Evolutionary conservation across 2,888 invertebrate genomes (phyloP), one percentile per base, ranked within the genome.

Genomic region (Parelbella ahira): DNA sequence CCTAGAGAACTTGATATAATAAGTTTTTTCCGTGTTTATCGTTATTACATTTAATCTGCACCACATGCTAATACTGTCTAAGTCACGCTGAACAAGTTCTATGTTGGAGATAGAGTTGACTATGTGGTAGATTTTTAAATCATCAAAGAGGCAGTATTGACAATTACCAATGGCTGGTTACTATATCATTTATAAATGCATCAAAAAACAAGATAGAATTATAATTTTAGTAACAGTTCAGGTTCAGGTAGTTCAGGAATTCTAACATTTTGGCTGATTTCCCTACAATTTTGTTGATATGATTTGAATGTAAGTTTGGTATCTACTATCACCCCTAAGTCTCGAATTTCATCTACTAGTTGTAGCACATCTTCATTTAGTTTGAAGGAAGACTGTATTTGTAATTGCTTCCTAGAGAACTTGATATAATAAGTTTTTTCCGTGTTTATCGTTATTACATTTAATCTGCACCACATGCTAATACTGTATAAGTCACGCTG

Each of bases 121-220:
- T 4, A 24, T 12, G 20, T 21, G 42, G 19, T 37, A 53, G 3
- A 48, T 12, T 28, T 50, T 50, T 8, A 53, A 15, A 24, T 53
- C 51, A 20, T 54, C 51, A 27, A 49, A 51, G 2, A 51, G 25
- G 0, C 15, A 45, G 20, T n/a, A 38, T 4, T 36, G 24, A 21
- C 47, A 41, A 6, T 46, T n/a, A 12, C 13, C 11, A 4, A 48
- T 41, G 0, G 13, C 1, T 4, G 6, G 6, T n/a, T 5, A 9
- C 7, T 7, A 48, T 37, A 10, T 48, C 43, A 23, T 47, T 48
- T n/a, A n/a, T n/a, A n/a, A n/a, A n/a, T n/a, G n/a, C n/a, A n/a
- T n/a, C n/a, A n/a, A n/a, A n/a, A n/a, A n/a, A n/a, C n/a, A n/a
- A n/a, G n/a, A n/a, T n/a, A n/a, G n/a, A n/a, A n/a, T n/a, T n/a